Evolutionary conservation across 2,113 vertebrate genomes (phyloP), one percentile per base, ranked within the genome.

Genomic region (Myocastor coypus): DNA sequence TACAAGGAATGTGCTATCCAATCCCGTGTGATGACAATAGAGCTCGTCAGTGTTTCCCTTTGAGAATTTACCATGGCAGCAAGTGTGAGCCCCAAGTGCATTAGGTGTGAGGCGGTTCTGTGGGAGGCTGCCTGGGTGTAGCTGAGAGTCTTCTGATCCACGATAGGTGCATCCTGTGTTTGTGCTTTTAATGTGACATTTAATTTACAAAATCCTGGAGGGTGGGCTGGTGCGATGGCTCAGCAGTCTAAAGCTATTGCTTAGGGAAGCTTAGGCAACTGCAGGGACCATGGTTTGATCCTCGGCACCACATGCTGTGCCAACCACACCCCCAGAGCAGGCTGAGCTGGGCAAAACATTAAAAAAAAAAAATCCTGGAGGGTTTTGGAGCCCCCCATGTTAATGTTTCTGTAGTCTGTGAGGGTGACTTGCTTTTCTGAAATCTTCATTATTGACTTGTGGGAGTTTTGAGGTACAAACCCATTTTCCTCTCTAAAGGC

Each of bases 71-170:
- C 30, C 59, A 52, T 8, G 34, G 52, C 19, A 52, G 4, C 75
- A 0, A 37, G 16, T 2, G 28, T 32, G 22, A 40, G 34, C 1
- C 17, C 1, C 30, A 30, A 10, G 8, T 46, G 34, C 3, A 11
- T 37, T 55, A 66, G 34, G 61, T 82, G 11, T 16, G 20, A 30
- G 46, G 46, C 40, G 16, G 13, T 32, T 68, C 46, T 32, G 8
- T 2, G 2, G 40, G 50, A 16, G 68, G 16, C 26, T 91, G 24
- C 16, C 34, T 30, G 34, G 16, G 12, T 87, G 16, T 17, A 37
- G 13, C 46, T 69, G 34, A 75, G 37, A 5, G 16, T 11, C 20
- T 11, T n/a, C 86, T 71, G 37, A 22, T 3, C 28, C 30, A 77
- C 14, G 30, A 89, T 46, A 7, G 19, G 34, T 61, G 24, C 19